Evolutionary conservation across 2,113 vertebrate genomes (phyloP).

Genomic region (Halichoerus grypus): DNA sequence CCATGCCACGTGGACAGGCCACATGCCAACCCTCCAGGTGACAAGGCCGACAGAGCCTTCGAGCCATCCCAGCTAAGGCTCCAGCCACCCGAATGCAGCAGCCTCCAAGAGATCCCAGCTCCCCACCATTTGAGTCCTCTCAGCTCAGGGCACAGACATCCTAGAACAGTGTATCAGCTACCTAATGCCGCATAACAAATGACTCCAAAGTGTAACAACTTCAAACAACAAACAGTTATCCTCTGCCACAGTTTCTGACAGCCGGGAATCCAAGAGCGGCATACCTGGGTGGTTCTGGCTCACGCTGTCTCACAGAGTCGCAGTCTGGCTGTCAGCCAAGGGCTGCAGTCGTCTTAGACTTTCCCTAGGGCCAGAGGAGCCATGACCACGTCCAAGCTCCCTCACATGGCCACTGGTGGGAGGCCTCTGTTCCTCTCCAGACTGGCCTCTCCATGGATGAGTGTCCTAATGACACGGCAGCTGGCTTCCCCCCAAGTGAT

Average conservation of each 20-base stretch:
- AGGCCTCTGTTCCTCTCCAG: not conserved
- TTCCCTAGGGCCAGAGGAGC: not conserved
- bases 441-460: not conserved
- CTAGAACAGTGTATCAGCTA: not conserved
- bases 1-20: not conserved
- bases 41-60: not conserved
- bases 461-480: not conserved
- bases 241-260: not conserved
- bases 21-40: not conserved
- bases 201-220: not conserved
- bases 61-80: not conserved
- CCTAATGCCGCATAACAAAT: not conserved
- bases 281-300: not conserved
- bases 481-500: not conserved
- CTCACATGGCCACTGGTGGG: not conserved
- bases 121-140: not conserved
- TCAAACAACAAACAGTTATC: not conserved
- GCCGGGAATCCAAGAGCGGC: not conserved
- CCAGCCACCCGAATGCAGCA: not conserved
- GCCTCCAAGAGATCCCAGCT: not conserved
- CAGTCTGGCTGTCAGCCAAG: not conserved
- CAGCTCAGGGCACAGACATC: not conserved
- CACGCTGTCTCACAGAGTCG: not conserved
- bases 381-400: not conserved
- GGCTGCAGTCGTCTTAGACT: not conserved